These are phyloP conservation scores for Schizopygopsis malacanthus DNA, from an alignment of 2,797 vertebrate species.

Conservation along the genomic window DNA sequence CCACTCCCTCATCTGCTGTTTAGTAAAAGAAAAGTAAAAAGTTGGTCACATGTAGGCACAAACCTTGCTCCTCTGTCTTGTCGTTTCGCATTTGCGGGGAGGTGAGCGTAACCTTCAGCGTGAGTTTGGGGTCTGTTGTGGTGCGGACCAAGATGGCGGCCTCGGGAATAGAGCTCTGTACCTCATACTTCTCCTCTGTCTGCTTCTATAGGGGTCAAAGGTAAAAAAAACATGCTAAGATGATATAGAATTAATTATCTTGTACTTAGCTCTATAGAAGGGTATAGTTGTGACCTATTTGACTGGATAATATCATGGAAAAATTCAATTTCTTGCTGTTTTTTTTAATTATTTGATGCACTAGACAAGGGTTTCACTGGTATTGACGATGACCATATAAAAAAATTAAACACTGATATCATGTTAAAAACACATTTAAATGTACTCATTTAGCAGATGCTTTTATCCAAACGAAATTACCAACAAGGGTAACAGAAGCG, in stretches of 20 bases:
- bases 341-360: neutral
- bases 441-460: neutral
- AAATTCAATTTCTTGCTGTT: neutral
- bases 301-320: neutral
- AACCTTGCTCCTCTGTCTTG: conserved; percentile 84
- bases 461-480: neutral
- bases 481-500: no score
- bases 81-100: conserved; percentile 93
- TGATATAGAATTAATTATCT: conserved; percentile 18
- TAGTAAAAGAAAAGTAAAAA: neutral
- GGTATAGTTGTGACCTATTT: neutral
- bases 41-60: conserved; percentile 48
- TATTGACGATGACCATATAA: neutral
- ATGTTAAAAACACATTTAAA: neutral
- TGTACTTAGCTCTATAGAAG: neutral
- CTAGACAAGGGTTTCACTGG: neutral
- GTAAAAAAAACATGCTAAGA: conserved; percentile 58
- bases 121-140: conserved; percentile 90
- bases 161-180: conserved; percentile 87
- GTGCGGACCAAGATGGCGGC: conserved; percentile 92
- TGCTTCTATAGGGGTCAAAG: conserved; percentile 85
- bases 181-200: conserved; percentile 93
- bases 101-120: conserved; percentile 94
- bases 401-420: neutral
- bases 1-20: neutral